Evolutionary conservation across 2,113 vertebrate species (phyloP), one percentile per base, ranked within the genome.

Genomic region (Aramus guarauna): DNA sequence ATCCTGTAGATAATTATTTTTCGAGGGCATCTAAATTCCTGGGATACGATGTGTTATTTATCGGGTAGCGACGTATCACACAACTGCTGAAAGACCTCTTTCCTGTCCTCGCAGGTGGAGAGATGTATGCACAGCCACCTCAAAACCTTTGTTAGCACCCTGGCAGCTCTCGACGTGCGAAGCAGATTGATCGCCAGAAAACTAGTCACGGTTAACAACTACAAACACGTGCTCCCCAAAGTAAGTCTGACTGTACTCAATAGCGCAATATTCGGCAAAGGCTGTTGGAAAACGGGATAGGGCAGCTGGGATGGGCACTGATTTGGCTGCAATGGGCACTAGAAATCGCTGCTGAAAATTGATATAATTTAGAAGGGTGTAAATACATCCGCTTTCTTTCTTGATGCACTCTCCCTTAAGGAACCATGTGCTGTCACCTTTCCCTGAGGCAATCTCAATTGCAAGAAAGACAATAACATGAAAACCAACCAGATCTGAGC

Each of bases 1-100:
- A 69, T 87, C 16, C 45, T 16, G 2, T 12, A 26, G 47, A 32
- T 34, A 37, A 18, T 26, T 29, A 3, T 47, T 92, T 86, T 56
- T 24, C 32, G 56, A 15, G 29, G 10, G 13, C 22, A 15, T 56
- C 34, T 79, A 39, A 52, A 79, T 76, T 47, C 39, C 48, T 1
- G 2, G 66, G 32, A 24, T 12, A 15, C 0, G 0, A 23, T 14
- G 30, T 1, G n/a, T 24, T 36, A 15, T 41, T 63, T 56, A 4
- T 23, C 16, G 21, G 34, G 12, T 56, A 34, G 30, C 47, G 14
- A 24, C 0, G 0, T 9, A 29, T 12, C 80, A 12, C 17, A 20
- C 34, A 12, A 12, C 41, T 72, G 73, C 18, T 59, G 73, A 32
- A 59, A n/a, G 48, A 86, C 64, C 36, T 5, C 1, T 32, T 26